Evolutionary conservation across 2,797 vertebrate genomes (phyloP).

Genomic region (Chloroceryle inda): DNA sequence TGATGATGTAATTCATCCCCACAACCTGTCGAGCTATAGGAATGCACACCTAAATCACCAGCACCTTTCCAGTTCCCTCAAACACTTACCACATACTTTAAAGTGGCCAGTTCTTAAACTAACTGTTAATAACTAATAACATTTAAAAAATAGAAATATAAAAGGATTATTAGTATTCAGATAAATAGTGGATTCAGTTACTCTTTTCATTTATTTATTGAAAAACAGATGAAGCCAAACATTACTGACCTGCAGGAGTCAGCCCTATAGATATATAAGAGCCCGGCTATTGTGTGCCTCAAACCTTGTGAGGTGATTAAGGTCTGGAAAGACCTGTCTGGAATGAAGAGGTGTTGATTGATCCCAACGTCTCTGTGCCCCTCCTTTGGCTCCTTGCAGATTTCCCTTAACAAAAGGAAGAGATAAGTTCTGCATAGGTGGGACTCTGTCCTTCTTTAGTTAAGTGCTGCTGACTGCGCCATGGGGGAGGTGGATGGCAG

Average conservation of each 20-base stretch:
- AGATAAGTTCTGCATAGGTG: too few species aligned
- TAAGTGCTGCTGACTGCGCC: too few species aligned
- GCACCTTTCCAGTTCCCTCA: neutral
- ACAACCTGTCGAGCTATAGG: neutral
- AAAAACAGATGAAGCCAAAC: neutral
- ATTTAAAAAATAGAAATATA: neutral
- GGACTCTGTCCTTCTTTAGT: too few species aligned
- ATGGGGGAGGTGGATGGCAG: too few species aligned
- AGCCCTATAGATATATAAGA: neutral
- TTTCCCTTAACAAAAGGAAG: too few species aligned
- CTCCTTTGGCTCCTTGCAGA: too few species aligned
- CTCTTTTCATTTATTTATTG: neutral
- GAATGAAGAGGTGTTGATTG: too few species aligned
- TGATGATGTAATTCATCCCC: neutral
- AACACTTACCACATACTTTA: neutral
- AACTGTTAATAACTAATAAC: neutral
- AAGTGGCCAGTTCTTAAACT: neutral
- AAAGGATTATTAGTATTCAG: neutral
- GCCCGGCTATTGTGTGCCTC: too few species aligned
- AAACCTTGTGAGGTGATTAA: too few species aligned
- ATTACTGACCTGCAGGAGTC: rapidly evolving
- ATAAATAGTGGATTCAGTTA: neutral
- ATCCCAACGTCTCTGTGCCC: too few species aligned
- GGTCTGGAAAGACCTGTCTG: too few species aligned
- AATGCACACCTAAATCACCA: neutral